Evolutionary conservation across 2,113 vertebrate genomes (phyloP), one percentile per base, ranked within the genome.

Genomic region (Pungitius pungitius): DNA sequence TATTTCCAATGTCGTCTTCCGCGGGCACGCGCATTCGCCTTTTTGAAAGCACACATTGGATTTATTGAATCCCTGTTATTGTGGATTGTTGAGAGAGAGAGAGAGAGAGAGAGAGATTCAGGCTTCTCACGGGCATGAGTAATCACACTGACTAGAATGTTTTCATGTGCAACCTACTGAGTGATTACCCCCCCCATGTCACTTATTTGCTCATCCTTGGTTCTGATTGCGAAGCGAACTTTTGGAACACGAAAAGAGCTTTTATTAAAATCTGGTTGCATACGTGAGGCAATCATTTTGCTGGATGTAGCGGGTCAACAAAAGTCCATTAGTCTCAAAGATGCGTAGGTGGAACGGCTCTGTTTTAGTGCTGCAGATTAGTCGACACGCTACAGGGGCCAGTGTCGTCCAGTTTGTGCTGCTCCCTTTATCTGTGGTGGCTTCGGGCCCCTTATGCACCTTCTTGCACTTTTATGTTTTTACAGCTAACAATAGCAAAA

Each of bases 1-100:
- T 64, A 69, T 68, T 61, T 51, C 43, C 2, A 7, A n/a, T 37
- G 33, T 15, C 51, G 60, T n/a, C n/a, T n/a, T 47, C 69, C 58
- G 55, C 59, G 37, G 59, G 39, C 69, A 60, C 42, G 26, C 60
- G 13, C 22, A 22, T 58, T 52, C 22, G 22, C n/a, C 17, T 57
- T 77, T 30, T 73, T 49, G 40, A 49, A 57, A 66, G 9, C 58
- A 60, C 42, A 39, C 24, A 24, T 56, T 45, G 37, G 15, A 58
- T 78, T 49, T 17, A 70, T 55, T 52, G 13, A 24, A 59, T 58
- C 43, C 18, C 22, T 77, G 62, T 66, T 75, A 45, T 65, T 74
- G 22, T 64, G 9, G 27, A 47, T 30, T 54, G 55, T 78, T 24
- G 45, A 52, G 49, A 67, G 18, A 22, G 42, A 42, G n/a, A n/a